phyloP scores from a whole-genome alignment of 2,113 vertebrate genomes.

The Diadophis punctatus region DNA sequence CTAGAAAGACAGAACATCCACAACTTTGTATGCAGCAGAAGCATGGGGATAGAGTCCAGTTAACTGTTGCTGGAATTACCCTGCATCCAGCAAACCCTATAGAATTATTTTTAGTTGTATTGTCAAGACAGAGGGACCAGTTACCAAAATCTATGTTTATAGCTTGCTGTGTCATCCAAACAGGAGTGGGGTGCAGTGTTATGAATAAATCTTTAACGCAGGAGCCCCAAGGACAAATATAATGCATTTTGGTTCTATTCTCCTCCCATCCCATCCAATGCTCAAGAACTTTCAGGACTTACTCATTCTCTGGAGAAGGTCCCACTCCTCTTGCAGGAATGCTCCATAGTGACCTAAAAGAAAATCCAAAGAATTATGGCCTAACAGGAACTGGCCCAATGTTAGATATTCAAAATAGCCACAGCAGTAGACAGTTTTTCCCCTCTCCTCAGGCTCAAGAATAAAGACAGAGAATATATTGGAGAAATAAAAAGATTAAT shows the following conservation, averaged over 20 bases:
- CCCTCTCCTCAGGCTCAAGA: not conserved
- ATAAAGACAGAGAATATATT: not conserved
- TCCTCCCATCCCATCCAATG: not conserved
- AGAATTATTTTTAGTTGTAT: not conserved
- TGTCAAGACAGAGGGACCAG: not conserved
- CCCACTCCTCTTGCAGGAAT: conserved; percentile 96
- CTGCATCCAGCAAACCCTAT: not conserved
- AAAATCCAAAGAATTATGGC: not conserved
- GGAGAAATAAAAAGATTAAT: not conserved
- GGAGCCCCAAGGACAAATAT: not conserved
- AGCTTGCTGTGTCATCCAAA: not conserved
- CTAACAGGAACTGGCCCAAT: not conserved
- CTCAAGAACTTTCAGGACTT: conserved; percentile 54
- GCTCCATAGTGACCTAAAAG: conserved; percentile 88
- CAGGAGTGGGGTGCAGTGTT: too few species aligned
- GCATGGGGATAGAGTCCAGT: not conserved
- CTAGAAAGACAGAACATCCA: not conserved
- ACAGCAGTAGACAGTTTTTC: not conserved
- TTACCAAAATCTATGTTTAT: not conserved
- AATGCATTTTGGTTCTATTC: not conserved
- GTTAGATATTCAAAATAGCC: not conserved
- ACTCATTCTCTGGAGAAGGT: conserved; percentile 92
- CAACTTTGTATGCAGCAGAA: not conserved
- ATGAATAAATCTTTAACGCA: not conserved
- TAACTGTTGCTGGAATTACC: not conserved